Evolutionary conservation across 2,888 invertebrate species (phyloP).

Genomic region (Synanthedon formicaeformis): DNA sequence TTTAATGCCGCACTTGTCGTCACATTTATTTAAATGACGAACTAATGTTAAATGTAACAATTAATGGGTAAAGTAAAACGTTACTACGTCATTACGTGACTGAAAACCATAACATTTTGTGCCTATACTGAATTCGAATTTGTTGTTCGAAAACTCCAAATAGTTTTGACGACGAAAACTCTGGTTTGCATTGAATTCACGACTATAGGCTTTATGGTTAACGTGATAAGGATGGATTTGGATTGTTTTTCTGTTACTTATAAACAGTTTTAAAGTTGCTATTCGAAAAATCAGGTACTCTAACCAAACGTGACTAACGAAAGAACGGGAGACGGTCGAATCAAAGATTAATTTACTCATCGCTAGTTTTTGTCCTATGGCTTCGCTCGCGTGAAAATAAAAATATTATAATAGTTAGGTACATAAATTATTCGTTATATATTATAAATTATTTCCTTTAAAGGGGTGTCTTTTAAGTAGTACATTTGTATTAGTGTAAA

Average conservation of each 20-base stretch:
- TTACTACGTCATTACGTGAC: conserved; percentile 22
- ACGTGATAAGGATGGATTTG: not conserved
- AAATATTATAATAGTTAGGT: no score
- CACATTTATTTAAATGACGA: no score
- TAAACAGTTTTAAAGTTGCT: not conserved
- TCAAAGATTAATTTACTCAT: no score
- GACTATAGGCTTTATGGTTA: not conserved
- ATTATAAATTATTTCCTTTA: no score
- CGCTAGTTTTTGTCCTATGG: no score
- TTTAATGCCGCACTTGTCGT: no score
- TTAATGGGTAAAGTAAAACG: conserved; percentile 4
- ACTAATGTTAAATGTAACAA: not conserved
- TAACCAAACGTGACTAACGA: conserved; percentile 3
- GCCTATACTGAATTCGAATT: conserved; percentile 12
- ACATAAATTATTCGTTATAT: no score
- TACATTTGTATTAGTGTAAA: no score
- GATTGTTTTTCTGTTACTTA: not conserved
- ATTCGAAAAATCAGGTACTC: conserved; percentile 4
- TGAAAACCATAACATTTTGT: conserved; percentile 20
- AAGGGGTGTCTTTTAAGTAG: no score
- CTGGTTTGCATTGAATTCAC: not conserved
- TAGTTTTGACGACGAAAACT: conserved; percentile 6
- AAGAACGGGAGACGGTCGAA: not conserved
- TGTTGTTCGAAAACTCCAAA: conserved; percentile 6
- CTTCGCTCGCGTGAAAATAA: no score